Conservation (phyloP, 2,113 vertebrate species). For the Machaerirhynchus nigripectus region DNA sequence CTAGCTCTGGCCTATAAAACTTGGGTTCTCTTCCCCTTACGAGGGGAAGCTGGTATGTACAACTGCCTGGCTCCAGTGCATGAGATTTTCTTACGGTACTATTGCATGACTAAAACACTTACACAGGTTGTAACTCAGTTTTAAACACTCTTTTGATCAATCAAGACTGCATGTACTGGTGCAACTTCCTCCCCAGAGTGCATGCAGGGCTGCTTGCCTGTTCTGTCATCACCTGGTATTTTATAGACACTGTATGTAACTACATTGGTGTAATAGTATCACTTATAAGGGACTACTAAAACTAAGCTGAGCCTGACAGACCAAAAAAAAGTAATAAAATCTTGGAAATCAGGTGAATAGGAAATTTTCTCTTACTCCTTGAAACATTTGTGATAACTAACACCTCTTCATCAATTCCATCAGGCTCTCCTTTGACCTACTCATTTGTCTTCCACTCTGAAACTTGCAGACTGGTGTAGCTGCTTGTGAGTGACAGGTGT, state of each 20-base stretch:
- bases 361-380: neutral
- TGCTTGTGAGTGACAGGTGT: neutral
- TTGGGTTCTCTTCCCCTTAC: conserved; percentile 91
- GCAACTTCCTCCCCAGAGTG: neutral
- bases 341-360: neutral
- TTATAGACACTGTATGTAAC: neutral
- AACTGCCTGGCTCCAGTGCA: conserved; percentile 16
- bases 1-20: conserved; percentile 92
- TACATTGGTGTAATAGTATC: neutral
- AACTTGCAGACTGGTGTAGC: neutral
- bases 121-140: neutral
- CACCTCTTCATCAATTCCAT: neutral
- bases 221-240: neutral
- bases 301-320: neutral
- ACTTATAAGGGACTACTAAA: neutral
- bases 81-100: neutral
- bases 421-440: neutral
- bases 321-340: neutral
- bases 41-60: conserved; percentile 97
- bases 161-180: conserved; percentile 8
- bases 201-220: neutral
- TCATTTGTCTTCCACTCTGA: neutral
- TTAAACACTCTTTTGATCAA: neutral
- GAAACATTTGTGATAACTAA: neutral
- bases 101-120: conserved; percentile 43